Evolutionary conservation across 2,113 vertebrate genomes (phyloP).

Genomic region (Sorex fumeus): DNA sequence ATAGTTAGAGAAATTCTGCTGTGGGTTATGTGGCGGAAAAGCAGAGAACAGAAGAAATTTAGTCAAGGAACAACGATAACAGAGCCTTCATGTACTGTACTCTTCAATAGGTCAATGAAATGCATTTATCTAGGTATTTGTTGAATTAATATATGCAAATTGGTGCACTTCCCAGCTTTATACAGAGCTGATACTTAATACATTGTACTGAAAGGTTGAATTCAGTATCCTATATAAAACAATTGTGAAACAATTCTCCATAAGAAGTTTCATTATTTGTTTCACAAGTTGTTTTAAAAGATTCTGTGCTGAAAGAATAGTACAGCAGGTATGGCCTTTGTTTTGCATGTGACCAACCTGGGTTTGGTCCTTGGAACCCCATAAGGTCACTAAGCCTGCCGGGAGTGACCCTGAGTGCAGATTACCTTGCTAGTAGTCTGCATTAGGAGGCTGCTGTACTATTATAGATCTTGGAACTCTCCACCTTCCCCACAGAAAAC

Average conservation of each 20-base stretch:
- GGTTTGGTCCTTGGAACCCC: no score
- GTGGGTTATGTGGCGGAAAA: not conserved
- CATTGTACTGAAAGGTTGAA: not conserved
- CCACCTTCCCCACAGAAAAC: not conserved
- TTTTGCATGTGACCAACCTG: no score
- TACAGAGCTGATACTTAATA: not conserved
- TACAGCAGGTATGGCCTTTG: no score
- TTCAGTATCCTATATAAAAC: not conserved
- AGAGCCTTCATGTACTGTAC: not conserved
- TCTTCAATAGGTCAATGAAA: not conserved
- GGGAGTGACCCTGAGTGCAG: no score
- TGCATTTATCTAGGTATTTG: not conserved
- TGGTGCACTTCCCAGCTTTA: not conserved
- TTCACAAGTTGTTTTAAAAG: slow-evolving; percentile 47
- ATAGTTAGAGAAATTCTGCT: slow-evolving; percentile 36
- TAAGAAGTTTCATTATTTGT: slow-evolving; percentile 47
- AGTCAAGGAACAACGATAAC: not conserved
- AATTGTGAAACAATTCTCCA: not conserved
- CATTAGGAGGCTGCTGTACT: no score
- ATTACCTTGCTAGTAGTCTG: no score
- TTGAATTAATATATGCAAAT: not conserved
- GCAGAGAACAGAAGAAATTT: slow-evolving; percentile 4
- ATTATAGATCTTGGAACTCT: no score
- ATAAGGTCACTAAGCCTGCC: no score
- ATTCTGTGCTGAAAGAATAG: not conserved